phyloP scores from a whole-genome alignment of 1,140 invertebrate species.

The Listronotus oregonensis region DNA sequence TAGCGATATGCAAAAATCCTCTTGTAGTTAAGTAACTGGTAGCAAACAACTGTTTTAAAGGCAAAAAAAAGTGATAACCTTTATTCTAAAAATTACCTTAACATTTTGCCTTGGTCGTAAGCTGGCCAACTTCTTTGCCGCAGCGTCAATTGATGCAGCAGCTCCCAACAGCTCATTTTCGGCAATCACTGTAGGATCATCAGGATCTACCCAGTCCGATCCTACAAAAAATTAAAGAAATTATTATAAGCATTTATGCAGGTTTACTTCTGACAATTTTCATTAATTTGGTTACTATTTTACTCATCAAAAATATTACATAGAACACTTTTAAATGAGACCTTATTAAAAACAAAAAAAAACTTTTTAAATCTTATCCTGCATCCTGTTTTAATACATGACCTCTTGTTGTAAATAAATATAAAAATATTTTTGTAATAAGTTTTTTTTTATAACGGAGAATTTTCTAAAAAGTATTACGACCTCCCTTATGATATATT shows the following conservation, averaged over 20 bases:
- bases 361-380: too few relatives aligned
- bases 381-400: too few relatives aligned
- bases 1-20: conserved; percentile 56
- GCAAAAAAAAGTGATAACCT: conserved; percentile 12
- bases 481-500: too few relatives aligned
- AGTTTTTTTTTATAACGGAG: too few relatives aligned
- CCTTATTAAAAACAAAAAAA: too few relatives aligned
- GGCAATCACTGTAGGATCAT: conserved; percentile 96
- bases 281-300: too few relatives aligned
- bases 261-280: too few relatives aligned
- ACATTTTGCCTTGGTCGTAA: conserved; percentile 81
- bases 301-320: too few relatives aligned
- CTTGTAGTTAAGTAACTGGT: not conserved
- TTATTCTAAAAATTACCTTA: conserved; percentile 59
- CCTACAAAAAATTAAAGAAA: conserved; percentile 49
- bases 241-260: not conserved
- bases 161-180: conserved; percentile 98
- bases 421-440: too few relatives aligned
- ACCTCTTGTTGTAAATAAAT: too few relatives aligned
- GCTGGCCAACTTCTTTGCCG: conserved; percentile 92
- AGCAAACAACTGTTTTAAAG: not conserved
- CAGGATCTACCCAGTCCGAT: conserved; percentile 92
- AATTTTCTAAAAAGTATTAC: too few relatives aligned
- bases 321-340: too few relatives aligned
- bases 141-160: conserved; percentile 96